Evolutionary conservation across 2,113 vertebrate species (phyloP).

Genomic region (Illadopsis cleaveri): DNA sequence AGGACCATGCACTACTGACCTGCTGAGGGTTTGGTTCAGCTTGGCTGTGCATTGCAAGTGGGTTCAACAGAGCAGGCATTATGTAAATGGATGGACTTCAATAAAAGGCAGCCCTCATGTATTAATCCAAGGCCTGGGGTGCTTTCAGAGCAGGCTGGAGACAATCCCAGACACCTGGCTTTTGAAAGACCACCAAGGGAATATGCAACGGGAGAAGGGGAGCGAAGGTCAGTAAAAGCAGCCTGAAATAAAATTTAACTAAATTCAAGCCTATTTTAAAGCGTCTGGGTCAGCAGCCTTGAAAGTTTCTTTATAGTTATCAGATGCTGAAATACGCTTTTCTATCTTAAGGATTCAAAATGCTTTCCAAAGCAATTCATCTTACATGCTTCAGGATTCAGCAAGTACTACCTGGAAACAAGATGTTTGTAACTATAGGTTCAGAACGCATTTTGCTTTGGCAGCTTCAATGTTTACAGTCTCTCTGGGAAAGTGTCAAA

Average conservation of each 20-base stretch:
- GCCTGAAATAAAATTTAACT: conserved; percentile 62
- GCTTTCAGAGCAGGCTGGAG: conserved; percentile 76
- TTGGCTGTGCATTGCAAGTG: conserved; percentile 49
- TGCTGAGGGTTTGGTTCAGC: conserved; percentile 40
- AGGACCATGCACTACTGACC: conserved; percentile 39
- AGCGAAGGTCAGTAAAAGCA: conserved; percentile 46
- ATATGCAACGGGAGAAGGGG: conserved; percentile 20
- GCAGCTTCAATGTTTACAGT: neutral
- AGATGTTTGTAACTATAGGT: neutral
- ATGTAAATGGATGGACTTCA: conserved; percentile 68
- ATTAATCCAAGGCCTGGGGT: conserved; percentile 74
- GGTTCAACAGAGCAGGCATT: conserved; percentile 72
- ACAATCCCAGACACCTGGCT: conserved; percentile 83
- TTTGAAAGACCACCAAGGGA: conserved; percentile 79
- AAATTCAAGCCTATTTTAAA: conserved; percentile 42
- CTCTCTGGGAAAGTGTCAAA: neutral
- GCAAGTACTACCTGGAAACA: neutral
- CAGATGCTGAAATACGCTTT: conserved; percentile 39
- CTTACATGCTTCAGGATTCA: neutral
- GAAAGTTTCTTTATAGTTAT: conserved; percentile 40
- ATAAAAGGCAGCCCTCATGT: conserved; percentile 65
- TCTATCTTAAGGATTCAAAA: conserved; percentile 12
- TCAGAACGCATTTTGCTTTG: neutral
- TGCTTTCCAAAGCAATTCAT: neutral
- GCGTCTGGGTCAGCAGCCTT: conserved; percentile 26